Conservation (phyloP, 2,888 invertebrate genomes). For the Sminthurinus aureus region DNA sequence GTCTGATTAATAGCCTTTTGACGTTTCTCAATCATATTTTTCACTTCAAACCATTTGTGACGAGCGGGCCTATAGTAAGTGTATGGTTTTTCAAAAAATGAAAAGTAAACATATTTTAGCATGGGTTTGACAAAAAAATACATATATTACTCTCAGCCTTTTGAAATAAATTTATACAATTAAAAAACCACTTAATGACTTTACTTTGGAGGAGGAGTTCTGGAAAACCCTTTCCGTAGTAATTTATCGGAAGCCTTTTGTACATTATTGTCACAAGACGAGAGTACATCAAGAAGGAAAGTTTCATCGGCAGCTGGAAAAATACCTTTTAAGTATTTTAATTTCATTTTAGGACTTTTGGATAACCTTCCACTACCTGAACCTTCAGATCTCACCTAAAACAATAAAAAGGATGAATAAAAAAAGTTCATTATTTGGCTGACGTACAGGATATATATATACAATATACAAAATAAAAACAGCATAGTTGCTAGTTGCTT, state of each 20-base stretch:
- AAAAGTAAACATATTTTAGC: background rate
- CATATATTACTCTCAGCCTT: background rate
- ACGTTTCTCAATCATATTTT: conserved; percentile 58
- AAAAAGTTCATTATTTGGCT: background rate
- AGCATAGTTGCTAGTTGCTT: background rate
- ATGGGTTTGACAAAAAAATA: background rate
- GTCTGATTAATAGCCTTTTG: conserved; percentile 56
- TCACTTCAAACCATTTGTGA: conserved; percentile 60
- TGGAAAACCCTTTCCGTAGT: conserved; percentile 81
- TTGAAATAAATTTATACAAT: background rate
- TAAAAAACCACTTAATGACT: background rate
- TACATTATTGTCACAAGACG: conserved; percentile 89
- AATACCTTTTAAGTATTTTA: conserved; percentile 92
- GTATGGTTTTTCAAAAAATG: background rate
- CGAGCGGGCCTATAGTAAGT: conserved; percentile 53
- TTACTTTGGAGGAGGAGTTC: conserved; percentile 69
- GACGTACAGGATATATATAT: background rate
- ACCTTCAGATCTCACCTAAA: conserved; percentile 28
- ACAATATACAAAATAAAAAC: background rate
- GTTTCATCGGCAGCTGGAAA: conserved; percentile 92
- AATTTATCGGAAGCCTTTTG: conserved; percentile 85
- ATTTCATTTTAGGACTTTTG: conserved; percentile 81
- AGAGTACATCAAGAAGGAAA: conserved; percentile 80
- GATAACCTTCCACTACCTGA: conserved; percentile 39
- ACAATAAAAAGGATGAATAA: background rate